phyloP scores from a whole-genome alignment of 2,888 invertebrate genomes.

The Cynaeus angustus region DNA sequence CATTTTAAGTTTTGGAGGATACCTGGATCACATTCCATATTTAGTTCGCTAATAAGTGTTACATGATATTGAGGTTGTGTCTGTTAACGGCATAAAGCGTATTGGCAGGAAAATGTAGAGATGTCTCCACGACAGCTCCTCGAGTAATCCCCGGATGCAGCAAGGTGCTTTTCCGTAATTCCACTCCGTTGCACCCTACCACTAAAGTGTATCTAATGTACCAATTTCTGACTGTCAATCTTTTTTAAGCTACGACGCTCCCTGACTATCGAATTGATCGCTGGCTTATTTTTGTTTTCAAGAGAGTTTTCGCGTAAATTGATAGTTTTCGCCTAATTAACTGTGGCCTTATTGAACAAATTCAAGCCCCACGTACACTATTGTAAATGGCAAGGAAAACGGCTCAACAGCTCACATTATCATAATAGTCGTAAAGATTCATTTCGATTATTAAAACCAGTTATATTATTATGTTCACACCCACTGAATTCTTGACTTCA shows the following conservation, averaged over 20 bases:
- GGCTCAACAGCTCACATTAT: constrained; percentile 59
- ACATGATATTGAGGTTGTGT: constrained; percentile 4
- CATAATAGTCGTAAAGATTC: constrained; percentile 65
- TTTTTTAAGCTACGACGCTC: constrained; percentile 22
- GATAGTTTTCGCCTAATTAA: constrained; percentile 44
- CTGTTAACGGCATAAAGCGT: constrained; percentile 2
- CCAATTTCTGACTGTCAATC: constrained; percentile 49
- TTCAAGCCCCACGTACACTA: constrained; percentile 52
- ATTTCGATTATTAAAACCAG: constrained; percentile 67
- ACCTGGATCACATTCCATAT: constrained; percentile 9
- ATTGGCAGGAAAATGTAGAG: constrained; percentile 36
- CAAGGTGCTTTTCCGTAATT: constrained; percentile 47
- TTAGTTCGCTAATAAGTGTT: constrained; percentile 5
- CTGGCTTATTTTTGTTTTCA: constrained; percentile 22
- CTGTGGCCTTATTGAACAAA: constrained; percentile 41
- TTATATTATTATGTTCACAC: constrained; percentile 66
- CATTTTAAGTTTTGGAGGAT: background rate
- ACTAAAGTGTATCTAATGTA: constrained; percentile 47
- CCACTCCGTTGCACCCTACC: constrained; percentile 46
- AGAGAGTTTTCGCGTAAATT: constrained; percentile 9
- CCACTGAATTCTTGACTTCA: constrained; percentile 65
- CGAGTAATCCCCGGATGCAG: constrained; percentile 46
- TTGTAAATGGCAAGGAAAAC: constrained; percentile 61
- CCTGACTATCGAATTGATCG: constrained; percentile 25
- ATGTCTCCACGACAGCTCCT: constrained; percentile 37